These are phyloP conservation scores for Chinchilla lanigera DNA, from an alignment of 2,113 vertebrate species.

Conservation along the genomic window DNA sequence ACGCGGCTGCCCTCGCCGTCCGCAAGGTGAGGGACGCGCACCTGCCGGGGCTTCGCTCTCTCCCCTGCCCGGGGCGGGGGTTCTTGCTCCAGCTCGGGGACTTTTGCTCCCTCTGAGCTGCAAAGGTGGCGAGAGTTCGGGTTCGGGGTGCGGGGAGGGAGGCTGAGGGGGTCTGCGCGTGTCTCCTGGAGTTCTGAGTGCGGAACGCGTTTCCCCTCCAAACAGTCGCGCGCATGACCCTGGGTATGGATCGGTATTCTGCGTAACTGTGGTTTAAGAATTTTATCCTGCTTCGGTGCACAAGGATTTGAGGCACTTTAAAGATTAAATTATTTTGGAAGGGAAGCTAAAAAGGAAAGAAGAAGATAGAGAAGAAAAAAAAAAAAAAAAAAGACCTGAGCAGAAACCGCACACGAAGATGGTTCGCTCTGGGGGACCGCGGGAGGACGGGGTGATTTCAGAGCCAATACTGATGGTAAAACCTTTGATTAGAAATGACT, in stretches of 20 bases:
- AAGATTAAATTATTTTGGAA: background rate
- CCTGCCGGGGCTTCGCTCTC: background rate
- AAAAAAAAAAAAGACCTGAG: background rate
- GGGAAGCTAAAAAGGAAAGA: background rate
- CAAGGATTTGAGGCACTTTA: conserved; percentile 35
- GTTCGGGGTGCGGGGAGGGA: too few species aligned
- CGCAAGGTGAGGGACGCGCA: conserved; percentile 69
- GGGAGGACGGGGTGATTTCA: background rate
- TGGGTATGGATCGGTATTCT: background rate
- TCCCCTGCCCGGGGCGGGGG: background rate
- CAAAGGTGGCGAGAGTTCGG: background rate
- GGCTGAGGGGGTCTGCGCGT: background rate
- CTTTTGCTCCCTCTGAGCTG: background rate
- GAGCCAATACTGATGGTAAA: background rate
- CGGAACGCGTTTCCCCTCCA: background rate
- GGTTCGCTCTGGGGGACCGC: background rate
- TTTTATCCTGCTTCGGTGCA: background rate
- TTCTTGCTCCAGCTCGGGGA: background rate
- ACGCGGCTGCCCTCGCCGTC: background rate
- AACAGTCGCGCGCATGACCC: background rate
- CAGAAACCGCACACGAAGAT: background rate
- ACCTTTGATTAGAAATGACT: background rate
- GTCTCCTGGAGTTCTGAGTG: background rate
- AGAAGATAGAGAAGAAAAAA: background rate
- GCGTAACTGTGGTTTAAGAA: background rate